These are phyloP conservation scores for Ptilonorhynchus violaceus DNA, from an alignment of 2,113 vertebrate genomes.

Conservation along the genomic window DNA sequence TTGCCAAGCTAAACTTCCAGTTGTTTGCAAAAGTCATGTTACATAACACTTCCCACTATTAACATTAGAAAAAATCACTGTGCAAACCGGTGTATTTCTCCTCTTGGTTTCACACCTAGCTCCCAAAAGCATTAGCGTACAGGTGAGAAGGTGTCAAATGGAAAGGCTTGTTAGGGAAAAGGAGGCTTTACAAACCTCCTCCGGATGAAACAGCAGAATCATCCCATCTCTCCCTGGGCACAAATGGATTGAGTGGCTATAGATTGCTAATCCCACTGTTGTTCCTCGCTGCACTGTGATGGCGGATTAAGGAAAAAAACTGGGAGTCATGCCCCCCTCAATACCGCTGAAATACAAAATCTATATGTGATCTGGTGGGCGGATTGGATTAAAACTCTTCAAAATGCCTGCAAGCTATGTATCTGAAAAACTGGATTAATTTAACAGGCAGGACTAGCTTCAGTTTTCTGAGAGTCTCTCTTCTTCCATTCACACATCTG, in stretches of 20 bases:
- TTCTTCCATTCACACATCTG: background rate
- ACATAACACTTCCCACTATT: slow-evolving; percentile 21
- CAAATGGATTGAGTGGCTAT: background rate
- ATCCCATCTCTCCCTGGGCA: background rate
- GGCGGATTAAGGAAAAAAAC: background rate
- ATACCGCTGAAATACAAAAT: background rate
- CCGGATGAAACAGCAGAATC: background rate
- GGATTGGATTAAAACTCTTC: background rate
- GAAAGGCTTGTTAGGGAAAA: background rate
- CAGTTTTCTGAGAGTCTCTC: background rate
- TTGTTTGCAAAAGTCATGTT: slow-evolving; percentile 16
- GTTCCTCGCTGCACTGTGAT: background rate
- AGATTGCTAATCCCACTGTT: background rate
- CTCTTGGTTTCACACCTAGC: slow-evolving; percentile 45
- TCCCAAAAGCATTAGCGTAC: background rate
- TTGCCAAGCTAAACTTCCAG: slow-evolving; percentile 35
- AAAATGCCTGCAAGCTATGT: background rate
- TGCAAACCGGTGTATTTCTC: slow-evolving; percentile 43
- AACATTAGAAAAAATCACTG: background rate
- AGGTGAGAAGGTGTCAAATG: slow-evolving; percentile 32
- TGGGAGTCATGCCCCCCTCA: background rate
- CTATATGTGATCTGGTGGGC: background rate
- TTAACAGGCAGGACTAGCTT: background rate
- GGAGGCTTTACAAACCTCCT: background rate
- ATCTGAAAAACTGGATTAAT: background rate